phyloP scores from a whole-genome alignment of 2,113 vertebrate species.

The Cathartes aura region DNA sequence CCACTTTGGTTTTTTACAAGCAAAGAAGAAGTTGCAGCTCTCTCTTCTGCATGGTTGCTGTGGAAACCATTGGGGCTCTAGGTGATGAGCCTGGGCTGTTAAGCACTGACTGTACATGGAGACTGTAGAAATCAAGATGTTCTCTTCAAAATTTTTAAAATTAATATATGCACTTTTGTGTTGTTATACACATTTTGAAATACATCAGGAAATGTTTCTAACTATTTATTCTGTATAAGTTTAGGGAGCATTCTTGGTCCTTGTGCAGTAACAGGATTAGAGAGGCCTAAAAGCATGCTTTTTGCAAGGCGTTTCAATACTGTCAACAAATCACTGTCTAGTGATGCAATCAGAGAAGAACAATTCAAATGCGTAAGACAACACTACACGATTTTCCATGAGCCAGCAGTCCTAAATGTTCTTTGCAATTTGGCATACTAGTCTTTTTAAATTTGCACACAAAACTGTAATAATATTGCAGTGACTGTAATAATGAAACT shows the following conservation, averaged over 20 bases:
- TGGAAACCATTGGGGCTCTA: slow-evolving; percentile 68
- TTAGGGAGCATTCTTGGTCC: background rate
- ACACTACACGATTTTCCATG: background rate
- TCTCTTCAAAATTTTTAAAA: slow-evolving; percentile 22
- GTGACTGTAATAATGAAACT: background rate
- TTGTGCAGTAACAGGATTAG: background rate
- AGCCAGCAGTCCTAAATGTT: background rate
- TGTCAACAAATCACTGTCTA: background rate
- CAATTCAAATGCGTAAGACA: background rate
- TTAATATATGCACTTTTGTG: background rate
- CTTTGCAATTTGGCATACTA: background rate
- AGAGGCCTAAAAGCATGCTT: background rate
- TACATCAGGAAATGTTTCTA: background rate
- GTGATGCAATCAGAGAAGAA: background rate
- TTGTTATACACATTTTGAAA: background rate
- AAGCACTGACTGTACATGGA: slow-evolving; percentile 31
- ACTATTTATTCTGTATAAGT: background rate
- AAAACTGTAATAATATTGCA: background rate
- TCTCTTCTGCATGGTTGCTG: slow-evolving; percentile 68
- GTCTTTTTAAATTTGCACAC: background rate
- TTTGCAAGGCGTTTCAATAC: background rate
- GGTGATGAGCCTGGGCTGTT: slow-evolving; percentile 39
- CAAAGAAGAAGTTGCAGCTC: slow-evolving; percentile 29
- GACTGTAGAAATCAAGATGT: slow-evolving; percentile 22
- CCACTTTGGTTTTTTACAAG: slow-evolving; percentile 37